Percentiles rank a stretch among this genome's conserved stretches.
Evolutionary conservation across 2,113 vertebrate species (phyloP).

Genomic region (Melanocharis versteri): DNA sequence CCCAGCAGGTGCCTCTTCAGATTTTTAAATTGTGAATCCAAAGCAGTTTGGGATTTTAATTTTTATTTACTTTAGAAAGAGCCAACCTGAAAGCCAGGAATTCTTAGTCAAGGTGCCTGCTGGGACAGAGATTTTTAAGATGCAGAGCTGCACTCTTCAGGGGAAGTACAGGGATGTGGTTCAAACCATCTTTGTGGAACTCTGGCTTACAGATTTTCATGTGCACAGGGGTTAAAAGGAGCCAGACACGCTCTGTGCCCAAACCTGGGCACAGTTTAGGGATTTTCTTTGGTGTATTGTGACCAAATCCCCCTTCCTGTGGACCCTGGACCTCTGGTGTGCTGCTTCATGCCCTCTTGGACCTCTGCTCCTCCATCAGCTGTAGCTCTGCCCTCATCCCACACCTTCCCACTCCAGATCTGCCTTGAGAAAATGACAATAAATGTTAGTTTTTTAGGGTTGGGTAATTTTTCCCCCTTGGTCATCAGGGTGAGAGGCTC

Average conservation of each 20-base stretch:
- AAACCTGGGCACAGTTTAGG: not conserved
- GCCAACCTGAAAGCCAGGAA: not conserved
- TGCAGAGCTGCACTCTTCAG: not conserved
- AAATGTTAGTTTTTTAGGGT: accelerated
- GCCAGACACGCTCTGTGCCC: not conserved
- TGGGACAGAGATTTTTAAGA: not conserved
- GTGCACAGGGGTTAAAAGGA: not conserved
- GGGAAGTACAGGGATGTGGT: not conserved
- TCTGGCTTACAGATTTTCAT: not conserved
- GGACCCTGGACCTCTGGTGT: not conserved
- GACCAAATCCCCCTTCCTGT: not conserved
- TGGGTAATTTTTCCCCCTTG: not conserved
- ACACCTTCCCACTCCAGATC: not conserved
- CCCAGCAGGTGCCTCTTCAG: not conserved
- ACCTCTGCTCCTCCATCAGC: not conserved
- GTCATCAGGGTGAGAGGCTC: not conserved
- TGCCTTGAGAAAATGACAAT: not conserved
- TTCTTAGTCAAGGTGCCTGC: not conserved
- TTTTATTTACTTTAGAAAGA: not conserved
- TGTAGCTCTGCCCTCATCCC: not conserved
- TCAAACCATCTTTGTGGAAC: not conserved
- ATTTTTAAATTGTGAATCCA: not conserved
- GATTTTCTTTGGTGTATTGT: not conserved
- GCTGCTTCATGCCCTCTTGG: not conserved
- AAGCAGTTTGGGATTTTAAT: not conserved